Base-by-base conservation (phyloP, 1,140 invertebrate species). In the Brachionus sp. region DNA sequence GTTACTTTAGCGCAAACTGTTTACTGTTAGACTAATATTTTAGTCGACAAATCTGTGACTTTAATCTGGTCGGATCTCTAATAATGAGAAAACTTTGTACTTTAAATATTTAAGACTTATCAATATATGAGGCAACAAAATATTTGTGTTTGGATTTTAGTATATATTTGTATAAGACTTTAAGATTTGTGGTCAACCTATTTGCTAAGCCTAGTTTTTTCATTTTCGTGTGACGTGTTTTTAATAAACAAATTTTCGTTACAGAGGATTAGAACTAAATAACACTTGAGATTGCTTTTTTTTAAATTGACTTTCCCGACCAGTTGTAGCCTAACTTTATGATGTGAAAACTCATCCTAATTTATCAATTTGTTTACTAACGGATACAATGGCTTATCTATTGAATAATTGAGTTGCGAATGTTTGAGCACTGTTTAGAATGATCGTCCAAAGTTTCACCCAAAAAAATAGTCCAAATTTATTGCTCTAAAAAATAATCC, bases 81-180 rank as follows among this genome's bases (percentile, higher is more conserved):
- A 57, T 57, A 57, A 57, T 57, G 50, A 57, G 50, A 57, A 57
- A 57, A 57, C 50, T 57, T 23, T 57, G 9, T 23, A 57, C 16
- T 50, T 50, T 50, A 50, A 50, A 50, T 50, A 50, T 57, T 57
- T 57, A 57, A 57, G 50, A 57, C 50, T 57, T 57, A 57, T 57
- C 50, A 57, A 57, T 57, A 57, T 57, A 57, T 57, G 50, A 57
- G 50, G 50, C 50, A 57, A 57, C 50, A 57, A 57, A 57, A 57
- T 57, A 57, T 57, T 57, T 57, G 50, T 57, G 50, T 57, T 57
- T 57, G 50, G 50, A 57, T 57, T 57, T 57, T 57, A 19, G 50
- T 57, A 57, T 16, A 57, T 57, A 57, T 57, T 57, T 57, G 50
- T 57, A 57, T 19, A 57, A 57, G 50, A 57, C 44, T 57, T 57